Evolutionary conservation across 2,797 vertebrate species (phyloP).

Genomic region (Menidia menidia): DNA sequence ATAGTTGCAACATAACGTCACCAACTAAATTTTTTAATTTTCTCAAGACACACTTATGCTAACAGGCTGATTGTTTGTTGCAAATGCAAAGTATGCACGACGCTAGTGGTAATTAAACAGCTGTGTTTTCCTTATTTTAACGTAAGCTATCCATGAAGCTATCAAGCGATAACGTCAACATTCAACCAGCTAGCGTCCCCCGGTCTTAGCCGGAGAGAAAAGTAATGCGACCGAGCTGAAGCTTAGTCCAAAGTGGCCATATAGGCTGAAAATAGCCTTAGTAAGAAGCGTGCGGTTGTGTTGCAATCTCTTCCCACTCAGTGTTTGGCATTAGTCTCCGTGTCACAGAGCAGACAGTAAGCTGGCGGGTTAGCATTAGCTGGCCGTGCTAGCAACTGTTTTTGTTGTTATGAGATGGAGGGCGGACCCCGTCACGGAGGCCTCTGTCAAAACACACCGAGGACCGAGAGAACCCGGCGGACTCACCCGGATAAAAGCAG

Average conservation of each 20-base stretch:
- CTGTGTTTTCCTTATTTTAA: neutral
- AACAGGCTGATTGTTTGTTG: neutral
- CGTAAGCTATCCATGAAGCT: conserved; percentile 12
- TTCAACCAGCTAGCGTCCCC: conserved; percentile 16
- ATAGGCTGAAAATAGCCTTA: neutral
- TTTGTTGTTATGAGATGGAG: conserved; percentile 88
- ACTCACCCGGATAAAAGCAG: conserved; percentile 73
- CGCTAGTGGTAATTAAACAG: neutral
- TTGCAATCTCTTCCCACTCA: neutral
- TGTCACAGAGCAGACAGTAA: conserved; percentile 8
- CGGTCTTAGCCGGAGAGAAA: conserved; percentile 7
- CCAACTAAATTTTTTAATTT: neutral
- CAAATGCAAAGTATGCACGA: neutral
- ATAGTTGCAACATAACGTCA: neutral
- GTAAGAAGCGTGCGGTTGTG: neutral
- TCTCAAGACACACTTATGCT: neutral
- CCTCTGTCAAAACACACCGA: conserved; percentile 82
- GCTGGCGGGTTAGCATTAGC: conserved; percentile 52
- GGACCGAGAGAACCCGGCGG: conserved; percentile 44
- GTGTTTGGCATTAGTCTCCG: conserved; percentile 3
- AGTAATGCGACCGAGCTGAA: conserved; percentile 22
- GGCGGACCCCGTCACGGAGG: conserved; percentile 85
- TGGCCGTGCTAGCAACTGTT: conserved; percentile 70
- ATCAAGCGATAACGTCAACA: conserved; percentile 27
- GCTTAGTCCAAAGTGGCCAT: neutral